These are phyloP conservation scores for human (Homo sapiens) DNA, from an alignment of 2,113 vertebrate genomes.

Conservation along the genomic window DNA sequence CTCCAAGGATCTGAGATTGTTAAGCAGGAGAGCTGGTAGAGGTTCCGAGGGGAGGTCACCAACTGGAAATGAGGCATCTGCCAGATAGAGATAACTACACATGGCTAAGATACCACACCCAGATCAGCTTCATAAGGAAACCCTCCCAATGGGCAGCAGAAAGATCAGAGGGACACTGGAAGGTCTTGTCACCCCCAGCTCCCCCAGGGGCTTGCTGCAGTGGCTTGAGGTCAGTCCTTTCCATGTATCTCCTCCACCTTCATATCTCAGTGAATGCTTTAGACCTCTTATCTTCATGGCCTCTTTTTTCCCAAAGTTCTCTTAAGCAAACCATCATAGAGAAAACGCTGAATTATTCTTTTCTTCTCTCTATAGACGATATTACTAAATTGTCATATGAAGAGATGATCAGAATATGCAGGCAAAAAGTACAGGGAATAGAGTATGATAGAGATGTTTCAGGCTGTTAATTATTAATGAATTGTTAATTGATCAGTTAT, in stretches of 20 bases:
- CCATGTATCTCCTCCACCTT: fast-evolving
- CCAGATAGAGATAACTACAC: too few species aligned
- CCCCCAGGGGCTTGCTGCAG: background rate
- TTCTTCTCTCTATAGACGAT: background rate
- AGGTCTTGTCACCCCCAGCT: background rate
- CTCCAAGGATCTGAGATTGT: background rate
- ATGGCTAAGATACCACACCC: background rate
- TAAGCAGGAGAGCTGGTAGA: background rate
- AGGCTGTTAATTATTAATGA: background rate
- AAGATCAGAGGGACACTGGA: background rate
- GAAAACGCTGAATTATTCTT: background rate
- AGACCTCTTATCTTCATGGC: background rate
- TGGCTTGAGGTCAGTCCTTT: background rate
- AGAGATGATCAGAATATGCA: background rate
- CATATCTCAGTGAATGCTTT: background rate
- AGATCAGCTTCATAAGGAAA: background rate
- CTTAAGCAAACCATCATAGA: background rate
- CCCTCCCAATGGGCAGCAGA: background rate
- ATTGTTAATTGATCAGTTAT: too few species aligned
- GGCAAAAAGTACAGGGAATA: background rate
- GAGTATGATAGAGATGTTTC: background rate
- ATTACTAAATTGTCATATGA: background rate
- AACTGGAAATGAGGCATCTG: background rate
- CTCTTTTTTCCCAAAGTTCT: background rate
- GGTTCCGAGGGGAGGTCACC: background rate